Evolutionary conservation across 2,113 vertebrate species (phyloP).

Genomic region (Myrmecophaga tridactyla): DNA sequence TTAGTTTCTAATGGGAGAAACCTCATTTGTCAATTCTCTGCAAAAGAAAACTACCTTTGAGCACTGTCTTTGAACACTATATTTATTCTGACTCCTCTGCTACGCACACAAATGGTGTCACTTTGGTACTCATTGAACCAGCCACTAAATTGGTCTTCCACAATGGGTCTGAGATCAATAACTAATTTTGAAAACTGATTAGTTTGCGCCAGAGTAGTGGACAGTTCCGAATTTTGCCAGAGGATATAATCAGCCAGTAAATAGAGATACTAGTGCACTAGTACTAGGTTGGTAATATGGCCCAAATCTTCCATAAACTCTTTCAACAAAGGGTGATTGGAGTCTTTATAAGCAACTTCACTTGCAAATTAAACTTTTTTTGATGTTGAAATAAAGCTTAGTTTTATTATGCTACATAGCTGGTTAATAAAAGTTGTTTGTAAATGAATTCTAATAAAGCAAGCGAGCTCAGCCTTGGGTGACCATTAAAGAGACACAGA

Average conservation of each 20-base stretch:
- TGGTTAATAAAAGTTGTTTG: slow-evolving; percentile 76
- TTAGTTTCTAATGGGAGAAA: slow-evolving; percentile 8
- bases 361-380: slow-evolving; percentile 70
- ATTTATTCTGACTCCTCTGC: slow-evolving; percentile 72
- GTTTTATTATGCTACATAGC: slow-evolving; percentile 71
- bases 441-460: slow-evolving; percentile 78
- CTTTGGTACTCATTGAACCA: slow-evolving; percentile 87
- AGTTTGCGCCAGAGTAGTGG: slow-evolving; percentile 93
- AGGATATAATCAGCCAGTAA: slow-evolving; percentile 97
- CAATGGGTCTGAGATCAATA: slow-evolving; percentile 93
- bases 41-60: slow-evolving; percentile 71
- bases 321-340: slow-evolving; percentile 65
- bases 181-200: slow-evolving; percentile 99
- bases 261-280: slow-evolving; percentile 85
- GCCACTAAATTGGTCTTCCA: slow-evolving; percentile 86
- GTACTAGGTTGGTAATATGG: slow-evolving; percentile 82
- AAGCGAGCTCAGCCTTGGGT: slow-evolving; percentile 80
- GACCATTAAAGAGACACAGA: slow-evolving; percentile 78
- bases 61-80: slow-evolving; percentile 66
- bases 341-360: slow-evolving; percentile 64
- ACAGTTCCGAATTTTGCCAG: slow-evolving; percentile 90
- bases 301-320: slow-evolving; percentile 72
- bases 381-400: slow-evolving; percentile 72
- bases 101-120: slow-evolving; percentile 75
- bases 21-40: slow-evolving; percentile 59